These are phyloP conservation scores for Colletes collaris DNA, from an alignment of 2,888 invertebrate genomes.

Conservation along the genomic window DNA sequence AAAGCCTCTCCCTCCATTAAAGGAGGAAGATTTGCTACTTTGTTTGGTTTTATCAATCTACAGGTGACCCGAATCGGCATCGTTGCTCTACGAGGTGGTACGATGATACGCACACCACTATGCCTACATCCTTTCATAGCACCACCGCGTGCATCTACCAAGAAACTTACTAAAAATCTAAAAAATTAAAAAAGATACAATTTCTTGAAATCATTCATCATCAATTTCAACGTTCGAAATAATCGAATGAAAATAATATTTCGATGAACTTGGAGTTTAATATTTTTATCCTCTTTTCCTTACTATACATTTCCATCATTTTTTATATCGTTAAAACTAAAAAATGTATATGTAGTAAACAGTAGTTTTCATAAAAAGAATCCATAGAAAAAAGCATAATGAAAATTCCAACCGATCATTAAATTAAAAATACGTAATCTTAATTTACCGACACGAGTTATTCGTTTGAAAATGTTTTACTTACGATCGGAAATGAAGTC, in stretches of 20 bases:
- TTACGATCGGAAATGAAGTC: slow-evolving; percentile 81
- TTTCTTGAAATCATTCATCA: too few relatives aligned
- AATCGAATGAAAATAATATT: slow-evolving; percentile 73
- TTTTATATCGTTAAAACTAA: not conserved
- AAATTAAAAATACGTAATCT: too few relatives aligned
- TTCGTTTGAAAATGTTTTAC: slow-evolving; percentile 59
- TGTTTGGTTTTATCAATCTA: slow-evolving; percentile 91
- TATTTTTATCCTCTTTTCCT: too few relatives aligned
- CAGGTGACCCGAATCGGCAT: slow-evolving; percentile 99
- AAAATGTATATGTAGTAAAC: too few relatives aligned
- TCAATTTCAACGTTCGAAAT: too few relatives aligned
- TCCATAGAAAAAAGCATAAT: not conserved
- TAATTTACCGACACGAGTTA: too few relatives aligned
- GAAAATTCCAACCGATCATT: not conserved
- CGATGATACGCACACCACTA: slow-evolving; percentile 97
- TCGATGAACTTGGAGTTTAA: too few relatives aligned
- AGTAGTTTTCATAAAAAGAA: not conserved
- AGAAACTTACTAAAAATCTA: slow-evolving; percentile 98
- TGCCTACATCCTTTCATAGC: slow-evolving; percentile 99
- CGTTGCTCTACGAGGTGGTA: slow-evolving; percentile 97
- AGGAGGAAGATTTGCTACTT: slow-evolving; percentile 94
- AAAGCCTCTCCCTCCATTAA: slow-evolving; percentile 99
- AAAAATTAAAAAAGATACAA: not conserved
- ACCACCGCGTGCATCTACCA: slow-evolving; percentile 99
- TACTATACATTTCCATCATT: too few relatives aligned